Base-by-base conservation (phyloP, 1,140 invertebrate species). In the Eumeta japonica region DNA sequence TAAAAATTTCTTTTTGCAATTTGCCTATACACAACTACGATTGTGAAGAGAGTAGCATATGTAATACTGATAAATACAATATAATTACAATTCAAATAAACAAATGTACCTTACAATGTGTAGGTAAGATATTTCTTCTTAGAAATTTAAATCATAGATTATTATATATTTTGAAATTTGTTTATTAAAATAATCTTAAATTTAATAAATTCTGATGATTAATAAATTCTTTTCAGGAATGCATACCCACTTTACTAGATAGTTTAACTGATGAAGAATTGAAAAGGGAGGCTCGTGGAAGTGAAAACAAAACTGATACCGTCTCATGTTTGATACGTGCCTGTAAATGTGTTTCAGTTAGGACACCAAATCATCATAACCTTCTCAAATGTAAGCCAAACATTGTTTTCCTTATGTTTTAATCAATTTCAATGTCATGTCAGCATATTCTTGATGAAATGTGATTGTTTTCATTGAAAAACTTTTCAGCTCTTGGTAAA, bases 191-290 rank as follows among this genome's bases (percentile, higher is more conserved):
- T 39, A 24, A 24, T 28, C 16, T 16, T 27, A 24, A 10, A 18
- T 36, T 35, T 34, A 17, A 4, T 18, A 18, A 28, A 29, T 28
- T 35, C 33, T 41, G 17, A 20, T 15, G 14, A 31, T 30, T n/a
- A 24, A 24, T 24, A 30, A 30, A 42, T 40, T 39, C 41, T 51
- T 62, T 49, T 39, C 51, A 94, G 92, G 89, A 94, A 81, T 87
- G 91, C 62, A 89, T 97, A 52, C 89, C 93, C 50, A 83, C 86
- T 58, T 86, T 96, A 62, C 77, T 98, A 58, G 90, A 97, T 65
- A 92, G 92, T 72, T 77, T 98, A 55, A 93, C 92, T n/a, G 95
- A 98, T 72, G 94, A 97, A 43, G 94, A 98, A 67, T 71, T 98
- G 31, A 98, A 98, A 65, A 90, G 93, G 52, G 94, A 98, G 76